phyloP scores from a whole-genome alignment of 2,888 invertebrate species.

The Coelopa pilipes region DNA sequence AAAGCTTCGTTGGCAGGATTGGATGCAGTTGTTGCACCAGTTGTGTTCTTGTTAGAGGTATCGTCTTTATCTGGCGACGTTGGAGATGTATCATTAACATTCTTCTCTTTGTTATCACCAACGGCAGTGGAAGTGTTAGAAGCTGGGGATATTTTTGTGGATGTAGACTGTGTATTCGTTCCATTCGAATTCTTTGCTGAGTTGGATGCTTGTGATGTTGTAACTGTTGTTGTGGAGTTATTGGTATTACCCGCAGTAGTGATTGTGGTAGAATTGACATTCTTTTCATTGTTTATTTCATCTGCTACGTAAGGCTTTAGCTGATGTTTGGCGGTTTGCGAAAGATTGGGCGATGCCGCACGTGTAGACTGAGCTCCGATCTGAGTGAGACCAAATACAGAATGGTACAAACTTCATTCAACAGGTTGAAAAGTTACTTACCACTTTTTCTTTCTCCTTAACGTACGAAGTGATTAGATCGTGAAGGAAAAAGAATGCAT shows the following conservation, averaged over 20 bases:
- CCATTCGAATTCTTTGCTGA: not conserved
- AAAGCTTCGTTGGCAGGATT: constrained; percentile 42
- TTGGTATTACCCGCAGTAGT: constrained; percentile 32
- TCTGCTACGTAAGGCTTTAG: constrained; percentile 59
- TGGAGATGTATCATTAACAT: constrained; percentile 22
- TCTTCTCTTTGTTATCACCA: constrained; percentile 13
- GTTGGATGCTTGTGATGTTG: no score
- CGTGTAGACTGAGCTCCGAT: constrained; percentile 62
- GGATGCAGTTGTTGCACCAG: not conserved
- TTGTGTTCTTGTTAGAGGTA: not conserved
- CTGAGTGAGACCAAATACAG: constrained; percentile 45
- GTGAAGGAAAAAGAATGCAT: constrained; percentile 97
- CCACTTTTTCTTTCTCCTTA: constrained; percentile 89
- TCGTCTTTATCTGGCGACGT: not conserved
- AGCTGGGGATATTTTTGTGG: constrained; percentile 39
- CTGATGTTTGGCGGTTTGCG: constrained; percentile 58
- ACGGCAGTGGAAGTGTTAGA: constrained; percentile 15
- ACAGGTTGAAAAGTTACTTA: constrained; percentile 63
- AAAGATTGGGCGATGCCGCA: constrained; percentile 66
- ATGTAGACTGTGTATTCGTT: constrained; percentile 18
- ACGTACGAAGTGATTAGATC: constrained; percentile 96
- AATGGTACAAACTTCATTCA: not conserved
- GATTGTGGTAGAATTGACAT: not conserved
- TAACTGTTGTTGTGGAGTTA: constrained; percentile 31
- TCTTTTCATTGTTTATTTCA: constrained; percentile 59